Evolutionary conservation across 1,140 invertebrate species (phyloP).

Genomic region (Trichonephila clavipes): DNA sequence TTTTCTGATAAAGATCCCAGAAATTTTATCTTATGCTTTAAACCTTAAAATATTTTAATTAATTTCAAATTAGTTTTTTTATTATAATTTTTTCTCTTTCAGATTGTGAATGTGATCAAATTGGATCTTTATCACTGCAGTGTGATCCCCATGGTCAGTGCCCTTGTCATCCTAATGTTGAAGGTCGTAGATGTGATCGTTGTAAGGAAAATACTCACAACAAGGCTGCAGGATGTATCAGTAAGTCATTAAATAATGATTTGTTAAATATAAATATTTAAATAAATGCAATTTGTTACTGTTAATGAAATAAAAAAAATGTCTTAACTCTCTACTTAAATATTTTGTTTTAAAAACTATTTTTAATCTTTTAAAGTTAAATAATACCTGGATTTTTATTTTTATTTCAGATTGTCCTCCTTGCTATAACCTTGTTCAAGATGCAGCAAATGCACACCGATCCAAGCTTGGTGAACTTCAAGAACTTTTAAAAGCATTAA

Average conservation of each 20-base stretch:
- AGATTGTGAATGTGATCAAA: slow-evolving; percentile 92
- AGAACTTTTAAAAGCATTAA: slow-evolving; percentile 86
- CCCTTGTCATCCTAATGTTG: slow-evolving; percentile 94
- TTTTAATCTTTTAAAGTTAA: background rate
- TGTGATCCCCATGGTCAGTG: slow-evolving; percentile 92
- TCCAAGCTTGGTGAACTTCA: slow-evolving; percentile 88
- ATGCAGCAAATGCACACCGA: slow-evolving; percentile 91
- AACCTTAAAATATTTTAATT: background rate
- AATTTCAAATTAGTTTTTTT: background rate
- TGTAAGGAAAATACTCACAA: slow-evolving; percentile 96
- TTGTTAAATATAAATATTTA: too few relatives aligned
- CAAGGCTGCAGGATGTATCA: slow-evolving; percentile 89
- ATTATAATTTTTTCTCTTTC: background rate
- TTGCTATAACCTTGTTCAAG: slow-evolving; percentile 96
- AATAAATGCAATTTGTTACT: too few relatives aligned
- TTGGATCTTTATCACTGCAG: slow-evolving; percentile 91
- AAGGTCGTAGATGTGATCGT: slow-evolving; percentile 93
- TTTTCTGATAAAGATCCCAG: too few relatives aligned
- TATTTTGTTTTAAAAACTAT: background rate
- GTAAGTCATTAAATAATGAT: slow-evolving; percentile 69
- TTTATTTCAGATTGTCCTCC: slow-evolving; percentile 88
- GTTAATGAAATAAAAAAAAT: background rate
- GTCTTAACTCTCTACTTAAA: background rate
- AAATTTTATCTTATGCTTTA: too few relatives aligned
- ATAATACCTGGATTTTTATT: background rate